A percentile compares a stretch with the other conserved stretches of the same genome.
Conservation (phyloP, 2,888 invertebrate species). For the Cantharis rufa region DNA sequence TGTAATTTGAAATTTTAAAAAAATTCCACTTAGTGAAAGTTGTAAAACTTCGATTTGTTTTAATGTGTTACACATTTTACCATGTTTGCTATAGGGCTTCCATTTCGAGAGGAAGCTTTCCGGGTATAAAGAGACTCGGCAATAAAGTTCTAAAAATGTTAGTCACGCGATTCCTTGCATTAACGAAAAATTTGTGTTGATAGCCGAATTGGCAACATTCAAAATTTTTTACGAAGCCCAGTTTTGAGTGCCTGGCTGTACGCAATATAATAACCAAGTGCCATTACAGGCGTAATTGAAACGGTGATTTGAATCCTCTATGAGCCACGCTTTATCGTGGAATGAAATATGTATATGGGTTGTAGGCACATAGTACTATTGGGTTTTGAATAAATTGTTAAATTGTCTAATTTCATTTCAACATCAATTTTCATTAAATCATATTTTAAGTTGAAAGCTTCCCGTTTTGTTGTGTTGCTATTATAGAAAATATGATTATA, state of each 20-base stretch:
- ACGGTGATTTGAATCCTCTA: background rate
- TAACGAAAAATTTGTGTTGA: background rate
- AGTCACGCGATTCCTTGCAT: background rate
- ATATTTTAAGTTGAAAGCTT: background rate
- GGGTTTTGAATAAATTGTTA: background rate
- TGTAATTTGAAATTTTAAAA: background rate
- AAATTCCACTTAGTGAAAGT: background rate
- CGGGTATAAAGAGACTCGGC: background rate
- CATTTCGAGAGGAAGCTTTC: background rate
- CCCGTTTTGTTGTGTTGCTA: background rate
- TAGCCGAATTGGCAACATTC: background rate
- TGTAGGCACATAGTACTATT: background rate
- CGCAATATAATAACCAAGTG: too few relatives aligned
- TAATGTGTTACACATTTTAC: background rate
- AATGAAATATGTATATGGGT: background rate
- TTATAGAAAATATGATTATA: background rate
- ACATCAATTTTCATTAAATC: background rate
- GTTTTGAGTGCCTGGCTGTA: too few relatives aligned
- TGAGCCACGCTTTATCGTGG: background rate
- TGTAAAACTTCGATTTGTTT: background rate
- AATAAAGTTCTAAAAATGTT: background rate
- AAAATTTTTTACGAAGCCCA: background rate
- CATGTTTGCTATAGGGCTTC: background rate
- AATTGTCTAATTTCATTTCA: background rate
- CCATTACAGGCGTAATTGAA: too few relatives aligned